Evolutionary conservation across 2,888 invertebrate species (phyloP).

Genomic region (Odontocolon sp.): DNA sequence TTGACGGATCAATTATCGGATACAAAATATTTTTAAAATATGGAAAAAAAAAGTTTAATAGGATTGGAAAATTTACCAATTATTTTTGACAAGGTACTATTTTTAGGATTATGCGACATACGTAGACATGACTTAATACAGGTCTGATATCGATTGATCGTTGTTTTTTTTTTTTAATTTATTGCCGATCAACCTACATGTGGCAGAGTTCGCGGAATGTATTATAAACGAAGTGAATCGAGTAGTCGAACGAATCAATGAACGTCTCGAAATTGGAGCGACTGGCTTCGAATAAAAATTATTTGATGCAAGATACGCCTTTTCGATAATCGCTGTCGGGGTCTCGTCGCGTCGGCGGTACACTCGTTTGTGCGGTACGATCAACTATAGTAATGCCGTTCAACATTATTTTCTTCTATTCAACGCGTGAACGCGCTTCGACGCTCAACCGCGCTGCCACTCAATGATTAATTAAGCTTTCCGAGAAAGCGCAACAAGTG

Average conservation of each 20-base stretch:
- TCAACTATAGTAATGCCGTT: slow-evolving; percentile 27
- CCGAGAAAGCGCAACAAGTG: slow-evolving; percentile 76
- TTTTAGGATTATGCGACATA: too few relatives aligned
- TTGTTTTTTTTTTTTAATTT: not conserved
- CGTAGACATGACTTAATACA: too few relatives aligned
- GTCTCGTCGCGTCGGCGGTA: slow-evolving; percentile 26
- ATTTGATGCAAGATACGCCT: slow-evolving; percentile 34
- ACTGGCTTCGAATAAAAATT: slow-evolving; percentile 7
- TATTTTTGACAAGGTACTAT: too few relatives aligned
- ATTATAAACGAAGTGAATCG: not conserved
- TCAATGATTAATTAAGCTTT: slow-evolving; percentile 78
- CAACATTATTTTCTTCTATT: slow-evolving; percentile 57
- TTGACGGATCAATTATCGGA: too few relatives aligned
- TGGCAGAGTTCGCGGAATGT: not conserved
- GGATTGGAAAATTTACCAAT: not conserved
- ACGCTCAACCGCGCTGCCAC: slow-evolving; percentile 36
- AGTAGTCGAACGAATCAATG: slow-evolving; percentile 47
- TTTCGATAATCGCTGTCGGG: slow-evolving; percentile 16
- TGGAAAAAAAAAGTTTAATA: not conserved
- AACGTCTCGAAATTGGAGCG: slow-evolving; percentile 43
- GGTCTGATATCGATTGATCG: too few relatives aligned
- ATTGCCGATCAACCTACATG: not conserved
- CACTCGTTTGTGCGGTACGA: slow-evolving; percentile 27
- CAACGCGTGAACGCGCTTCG: slow-evolving; percentile 43
- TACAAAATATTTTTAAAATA: not conserved